Conservation (phyloP, 2,797 vertebrate genomes). For the Pteronotus mesoamericanus region DNA sequence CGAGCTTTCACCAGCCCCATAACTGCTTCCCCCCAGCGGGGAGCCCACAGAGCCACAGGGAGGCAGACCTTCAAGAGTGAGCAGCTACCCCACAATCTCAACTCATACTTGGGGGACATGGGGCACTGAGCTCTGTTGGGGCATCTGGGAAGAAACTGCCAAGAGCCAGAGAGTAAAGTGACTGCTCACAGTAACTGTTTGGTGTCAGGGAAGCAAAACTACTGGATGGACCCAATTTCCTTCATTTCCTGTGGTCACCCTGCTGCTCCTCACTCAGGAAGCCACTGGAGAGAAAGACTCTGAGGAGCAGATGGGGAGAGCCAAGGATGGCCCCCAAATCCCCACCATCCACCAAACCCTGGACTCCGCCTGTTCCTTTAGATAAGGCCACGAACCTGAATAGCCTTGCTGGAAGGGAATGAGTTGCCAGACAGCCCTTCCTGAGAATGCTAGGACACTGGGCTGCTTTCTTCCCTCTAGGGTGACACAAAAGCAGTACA, state of each 20-base stretch:
- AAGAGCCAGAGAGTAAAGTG: background rate
- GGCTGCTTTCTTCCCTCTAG: background rate
- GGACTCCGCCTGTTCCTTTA: background rate
- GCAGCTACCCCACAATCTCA: background rate
- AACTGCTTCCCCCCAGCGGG: background rate
- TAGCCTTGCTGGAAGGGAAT: background rate
- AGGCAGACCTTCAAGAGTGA: background rate
- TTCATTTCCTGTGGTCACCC: background rate
- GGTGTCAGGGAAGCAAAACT: background rate
- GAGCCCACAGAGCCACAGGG: background rate
- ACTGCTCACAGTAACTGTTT: background rate
- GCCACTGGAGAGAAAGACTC: background rate
- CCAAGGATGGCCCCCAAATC: background rate
- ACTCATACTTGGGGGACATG: background rate
- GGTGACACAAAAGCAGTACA: background rate
- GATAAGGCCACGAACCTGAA: background rate
- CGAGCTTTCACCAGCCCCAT: background rate
- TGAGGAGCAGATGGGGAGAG: background rate
- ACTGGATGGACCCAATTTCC: background rate
- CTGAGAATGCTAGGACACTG: background rate
- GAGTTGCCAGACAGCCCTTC: background rate
- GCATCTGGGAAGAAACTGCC: background rate
- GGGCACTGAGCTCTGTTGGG: background rate
- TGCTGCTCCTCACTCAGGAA: background rate
- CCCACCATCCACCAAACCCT: background rate